Percentiles rank a stretch among this genome's conserved stretches.
These are phyloP conservation scores for Anas acuta DNA, from an alignment of 2,797 vertebrate species.

Conservation along the genomic window DNA sequence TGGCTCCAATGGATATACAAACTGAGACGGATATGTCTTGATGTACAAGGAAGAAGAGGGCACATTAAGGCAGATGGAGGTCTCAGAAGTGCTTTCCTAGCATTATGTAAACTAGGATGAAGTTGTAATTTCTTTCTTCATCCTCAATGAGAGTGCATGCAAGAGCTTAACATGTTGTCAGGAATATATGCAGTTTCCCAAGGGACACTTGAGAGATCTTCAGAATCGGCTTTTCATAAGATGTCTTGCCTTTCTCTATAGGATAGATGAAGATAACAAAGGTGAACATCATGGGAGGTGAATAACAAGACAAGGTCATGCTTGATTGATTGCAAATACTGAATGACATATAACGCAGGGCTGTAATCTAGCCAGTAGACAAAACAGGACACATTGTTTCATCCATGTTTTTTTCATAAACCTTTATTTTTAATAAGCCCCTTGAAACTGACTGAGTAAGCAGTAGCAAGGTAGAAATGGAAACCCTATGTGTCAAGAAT, in stretches of 20 bases:
- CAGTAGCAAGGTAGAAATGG: not conserved
- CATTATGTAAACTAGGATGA: not conserved
- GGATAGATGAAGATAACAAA: not conserved
- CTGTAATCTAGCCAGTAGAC: not conserved
- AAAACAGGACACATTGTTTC: not conserved
- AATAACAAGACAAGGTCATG: not conserved
- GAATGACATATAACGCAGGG: not conserved
- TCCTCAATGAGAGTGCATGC: not conserved
- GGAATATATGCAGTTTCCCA: not conserved
- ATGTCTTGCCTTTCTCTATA: not conserved
- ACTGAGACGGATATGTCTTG: not conserved
- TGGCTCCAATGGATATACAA: not conserved
- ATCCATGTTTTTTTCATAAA: not conserved
- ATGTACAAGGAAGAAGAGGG: not conserved
- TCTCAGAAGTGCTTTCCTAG: slow-evolving; percentile 35
- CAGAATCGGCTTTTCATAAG: not conserved
- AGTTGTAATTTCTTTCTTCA: slow-evolving; percentile 15
- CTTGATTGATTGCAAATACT: not conserved
- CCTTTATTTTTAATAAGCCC: not conserved
- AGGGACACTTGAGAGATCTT: not conserved
- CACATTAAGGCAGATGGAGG: not conserved
- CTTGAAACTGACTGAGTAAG: not conserved
- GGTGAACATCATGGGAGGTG: not conserved
- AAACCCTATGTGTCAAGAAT: not conserved
- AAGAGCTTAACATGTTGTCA: not conserved